Base-by-base conservation (phyloP, 2,113 vertebrate genomes). In the Vidua chalybeata region DNA sequence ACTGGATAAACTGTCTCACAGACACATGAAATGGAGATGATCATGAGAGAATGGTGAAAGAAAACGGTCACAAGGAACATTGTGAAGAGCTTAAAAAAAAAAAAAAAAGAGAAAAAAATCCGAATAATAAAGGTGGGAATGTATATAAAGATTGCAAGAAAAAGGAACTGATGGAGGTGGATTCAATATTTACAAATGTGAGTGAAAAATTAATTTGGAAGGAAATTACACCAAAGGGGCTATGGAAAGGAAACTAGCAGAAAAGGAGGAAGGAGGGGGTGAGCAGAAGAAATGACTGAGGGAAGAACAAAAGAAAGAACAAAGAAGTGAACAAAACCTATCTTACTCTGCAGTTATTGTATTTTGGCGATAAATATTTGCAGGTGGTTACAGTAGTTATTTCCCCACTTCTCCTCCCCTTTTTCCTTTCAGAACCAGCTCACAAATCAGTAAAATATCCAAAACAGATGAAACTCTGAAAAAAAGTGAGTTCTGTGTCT, bases 231-330 rank as follows among this genome's bases (percentile, higher is more conserved):
- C 33, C 14, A 62, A 80, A 82, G 27, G 37, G 28, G 9, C n/a
- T 45, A 48, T n/a, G 54, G 68, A 85, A 24, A 71, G 7, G 24
- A 72, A 94, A 73, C 22, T 66, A 41, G 13, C 8, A 73, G 22
- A 26, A 46, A 78, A 78, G 46, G 43, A 39, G 33, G 84, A 89
- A 83, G 59, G 35, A 87, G 52, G 45, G 27, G 59, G 48, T 66
- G 17, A 63, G 33, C 3, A 17, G 45, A 16, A 67, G 54, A 91
- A 90, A 67, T 30, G 51, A 41, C 30, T 41, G 52, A 73, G 62
- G 39, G 45, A 87, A 94, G 76, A 94, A 94, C 84, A 95, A 94
- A 89, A 94, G 83, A 89, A 93, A 91, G 89, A 93, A 94, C 89
- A 94, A 92, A 96, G 87, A 79, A 77, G 80, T 76, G 37, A 78